A percentile compares a stretch with the other conserved stretches of the same genome.
These are phyloP conservation scores for Buceros bicornis DNA, from an alignment of 2,797 vertebrate genomes.

Conservation along the genomic window DNA sequence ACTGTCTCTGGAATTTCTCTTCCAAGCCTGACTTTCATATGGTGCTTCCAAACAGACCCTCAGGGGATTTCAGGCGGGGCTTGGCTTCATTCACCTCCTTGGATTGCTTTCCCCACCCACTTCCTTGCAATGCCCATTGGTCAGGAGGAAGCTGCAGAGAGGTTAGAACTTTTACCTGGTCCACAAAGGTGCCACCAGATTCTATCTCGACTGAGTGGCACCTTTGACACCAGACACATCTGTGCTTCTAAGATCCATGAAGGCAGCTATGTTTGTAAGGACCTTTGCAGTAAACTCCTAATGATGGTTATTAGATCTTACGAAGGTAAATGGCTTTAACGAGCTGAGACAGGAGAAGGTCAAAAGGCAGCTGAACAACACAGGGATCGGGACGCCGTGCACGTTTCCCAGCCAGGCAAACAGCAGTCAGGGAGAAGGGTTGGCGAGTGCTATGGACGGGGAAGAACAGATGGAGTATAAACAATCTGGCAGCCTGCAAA, in stretches of 20 bases:
- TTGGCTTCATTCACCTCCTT: neutral
- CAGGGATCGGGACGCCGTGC: neutral
- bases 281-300: neutral
- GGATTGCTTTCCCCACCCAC: accelerated
- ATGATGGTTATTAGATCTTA: neutral
- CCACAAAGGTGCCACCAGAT: neutral
- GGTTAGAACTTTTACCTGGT: neutral
- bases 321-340: neutral
- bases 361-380: neutral
- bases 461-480: constrained; percentile 64
- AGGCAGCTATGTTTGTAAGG: neutral
- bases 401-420: neutral
- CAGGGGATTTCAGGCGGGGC: neutral
- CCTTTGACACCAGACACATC: neutral
- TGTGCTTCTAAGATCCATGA: neutral
- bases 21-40: neutral
- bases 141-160: neutral
- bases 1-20: neutral
- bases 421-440: neutral
- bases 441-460: neutral
- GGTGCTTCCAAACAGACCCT: neutral
- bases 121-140: neutral
- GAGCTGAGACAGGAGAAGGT: neutral
- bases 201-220: neutral
- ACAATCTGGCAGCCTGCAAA: constrained; percentile 55